phyloP scores from a whole-genome alignment of 2,113 vertebrate species.

The Megaceryle torquata region DNA sequence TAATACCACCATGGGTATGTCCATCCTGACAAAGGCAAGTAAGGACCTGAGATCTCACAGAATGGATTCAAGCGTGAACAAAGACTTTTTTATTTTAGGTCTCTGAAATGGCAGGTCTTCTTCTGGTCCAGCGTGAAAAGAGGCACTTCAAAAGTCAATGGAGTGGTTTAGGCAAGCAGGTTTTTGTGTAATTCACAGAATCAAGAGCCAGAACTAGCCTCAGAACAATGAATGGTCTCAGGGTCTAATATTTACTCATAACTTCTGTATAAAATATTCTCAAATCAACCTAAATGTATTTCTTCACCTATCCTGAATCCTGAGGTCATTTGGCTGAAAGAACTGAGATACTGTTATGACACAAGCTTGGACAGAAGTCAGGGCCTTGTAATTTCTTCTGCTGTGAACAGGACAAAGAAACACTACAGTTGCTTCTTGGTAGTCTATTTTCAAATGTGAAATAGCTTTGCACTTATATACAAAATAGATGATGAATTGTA shows the following conservation, averaged over 20 bases:
- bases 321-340: not conserved
- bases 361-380: not conserved
- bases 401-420: not conserved
- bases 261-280: not conserved
- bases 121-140: not conserved
- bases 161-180: not conserved
- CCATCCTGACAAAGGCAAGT: not conserved
- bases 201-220: not conserved
- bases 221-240: not conserved
- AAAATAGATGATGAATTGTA: not conserved
- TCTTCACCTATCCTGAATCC: not conserved
- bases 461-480: not conserved
- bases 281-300: not conserved
- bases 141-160: not conserved
- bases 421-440: not conserved
- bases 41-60: not conserved
- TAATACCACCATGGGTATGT: not conserved
- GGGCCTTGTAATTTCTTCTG: not conserved
- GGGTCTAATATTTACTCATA: not conserved
- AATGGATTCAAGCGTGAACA: not conserved
- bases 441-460: not conserved
- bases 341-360: not conserved
- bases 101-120: not conserved
- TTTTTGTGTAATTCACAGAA: not conserved
- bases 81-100: not conserved